Base-by-base conservation (phyloP, 2,113 vertebrate species). In the Opisthocomus hoazin region DNA sequence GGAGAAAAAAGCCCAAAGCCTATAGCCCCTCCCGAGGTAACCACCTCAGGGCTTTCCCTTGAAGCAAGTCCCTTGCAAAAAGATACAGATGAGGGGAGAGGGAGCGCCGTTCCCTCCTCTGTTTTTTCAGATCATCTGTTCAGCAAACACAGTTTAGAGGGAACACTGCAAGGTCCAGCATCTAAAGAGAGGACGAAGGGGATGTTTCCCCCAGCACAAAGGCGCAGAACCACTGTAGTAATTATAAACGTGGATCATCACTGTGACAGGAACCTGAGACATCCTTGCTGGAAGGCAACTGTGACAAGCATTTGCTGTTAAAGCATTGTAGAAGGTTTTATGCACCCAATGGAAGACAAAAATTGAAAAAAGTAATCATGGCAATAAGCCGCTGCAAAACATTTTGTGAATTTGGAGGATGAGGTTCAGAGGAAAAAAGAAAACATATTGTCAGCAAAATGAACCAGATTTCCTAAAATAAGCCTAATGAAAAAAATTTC, bases 241-340 rank as follows among this genome's bases (percentile, higher is more conserved):
- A 51, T 73, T 5, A 1, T 34, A 90, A 87, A 36, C 1, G 0
- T 32, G 27, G n/a, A 69, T 73, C 48, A 32, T 10, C 1, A 0
- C 23, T 53, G 23, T 39, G 48, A 71, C 15, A 58, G 30, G 11
- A 87, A 41, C 17, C 21, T 34, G 61, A 82, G 57, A n/a, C 19
- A 70, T 63, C 26, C 46, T 75, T 32, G 60, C 8, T 34, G 43
- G 56, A 88, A 79, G 22, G 39, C 22, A 34, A 10, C 41, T 82
- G n/a, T 63, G 69, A 66, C 51, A 78, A 87, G 58, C 12, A 27
- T 74, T 57, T 65, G 11, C 41, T 95, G 10, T 43, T 51, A 56
- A 48, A 21, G 21, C 27, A 56, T 15, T 79, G 27, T 21, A 87
- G 50, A 51, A 82, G 4, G 6, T 48, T 76, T 85, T 68, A 48